phyloP scores from a whole-genome alignment of 2,113 vertebrate species.

The Rhinopomastus cyanomelas region DNA sequence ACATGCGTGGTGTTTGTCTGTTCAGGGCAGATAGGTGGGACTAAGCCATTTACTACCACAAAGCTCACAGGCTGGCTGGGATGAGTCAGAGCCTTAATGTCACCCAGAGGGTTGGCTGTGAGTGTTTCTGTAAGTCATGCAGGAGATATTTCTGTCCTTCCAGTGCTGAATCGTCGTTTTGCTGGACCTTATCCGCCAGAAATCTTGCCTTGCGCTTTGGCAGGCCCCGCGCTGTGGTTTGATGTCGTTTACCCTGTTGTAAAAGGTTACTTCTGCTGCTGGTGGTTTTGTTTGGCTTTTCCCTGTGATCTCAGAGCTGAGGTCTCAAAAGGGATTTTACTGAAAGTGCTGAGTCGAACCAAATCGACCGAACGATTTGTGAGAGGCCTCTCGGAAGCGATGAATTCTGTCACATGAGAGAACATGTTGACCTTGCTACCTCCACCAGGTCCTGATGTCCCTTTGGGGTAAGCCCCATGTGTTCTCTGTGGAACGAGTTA shows the following conservation, averaged over 20 bases:
- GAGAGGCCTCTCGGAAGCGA: not conserved
- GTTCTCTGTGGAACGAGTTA: not conserved
- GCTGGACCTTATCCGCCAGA: not conserved
- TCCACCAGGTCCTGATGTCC: not conserved
- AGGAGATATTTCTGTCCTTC: constrained; percentile 10
- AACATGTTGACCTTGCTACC: not conserved
- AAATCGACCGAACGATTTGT: not conserved
- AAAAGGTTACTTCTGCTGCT: not conserved
- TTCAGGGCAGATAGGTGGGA: not conserved
- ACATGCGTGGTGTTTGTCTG: not conserved
- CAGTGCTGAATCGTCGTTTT: constrained; percentile 9
- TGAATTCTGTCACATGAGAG: not conserved
- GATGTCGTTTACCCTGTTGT: not conserved
- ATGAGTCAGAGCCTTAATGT: constrained; percentile 33
- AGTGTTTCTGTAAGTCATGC: constrained; percentile 27
- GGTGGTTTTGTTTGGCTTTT: constrained; percentile 1
- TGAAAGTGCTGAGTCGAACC: not conserved
- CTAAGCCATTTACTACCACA: not conserved
- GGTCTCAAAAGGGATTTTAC: not conserved
- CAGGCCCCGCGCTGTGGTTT: not conserved
- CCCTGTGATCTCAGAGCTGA: not conserved
- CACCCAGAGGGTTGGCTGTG: constrained; percentile 24
- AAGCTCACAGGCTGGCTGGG: not conserved
- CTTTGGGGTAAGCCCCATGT: not conserved
- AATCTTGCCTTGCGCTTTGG: constrained; percentile 3